Evolutionary conservation across 2,888 invertebrate species (phyloP).

Genomic region (Catocala sponsa): DNA sequence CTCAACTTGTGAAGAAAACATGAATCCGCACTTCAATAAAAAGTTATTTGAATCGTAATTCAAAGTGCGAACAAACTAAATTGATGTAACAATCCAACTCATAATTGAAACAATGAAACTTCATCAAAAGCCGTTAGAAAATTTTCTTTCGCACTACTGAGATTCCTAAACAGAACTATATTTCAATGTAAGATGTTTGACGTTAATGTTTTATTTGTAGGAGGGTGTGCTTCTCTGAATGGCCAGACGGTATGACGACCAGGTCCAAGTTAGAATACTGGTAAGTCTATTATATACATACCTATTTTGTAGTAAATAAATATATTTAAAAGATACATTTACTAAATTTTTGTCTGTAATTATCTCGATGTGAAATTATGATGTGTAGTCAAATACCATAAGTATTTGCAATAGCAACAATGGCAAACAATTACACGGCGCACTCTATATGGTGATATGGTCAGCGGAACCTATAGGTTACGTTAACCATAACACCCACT

Average conservation of each 20-base stretch:
- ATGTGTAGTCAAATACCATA: too few species aligned
- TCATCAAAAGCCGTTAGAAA: constrained; percentile 22
- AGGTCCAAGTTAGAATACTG: constrained; percentile 91
- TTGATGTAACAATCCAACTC: constrained; percentile 16
- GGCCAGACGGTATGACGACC: constrained; percentile 94
- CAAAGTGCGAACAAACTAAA: constrained; percentile 1
- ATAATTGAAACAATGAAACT: constrained; percentile 12
- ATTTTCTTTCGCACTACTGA: too few species aligned
- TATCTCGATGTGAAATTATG: too few species aligned
- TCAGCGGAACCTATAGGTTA: too few species aligned
- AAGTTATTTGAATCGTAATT: constrained; percentile 1
- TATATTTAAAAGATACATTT: too few species aligned
- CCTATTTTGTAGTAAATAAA: background rate
- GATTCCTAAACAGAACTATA: too few species aligned
- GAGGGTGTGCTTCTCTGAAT: constrained; percentile 94
- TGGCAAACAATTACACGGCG: too few species aligned
- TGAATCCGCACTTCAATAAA: background rate
- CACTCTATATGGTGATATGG: too few species aligned
- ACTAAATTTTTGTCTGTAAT: too few species aligned
- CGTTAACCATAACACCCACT: too few species aligned
- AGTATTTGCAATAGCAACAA: too few species aligned
- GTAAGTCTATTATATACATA: constrained; percentile 86
- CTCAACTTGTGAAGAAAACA: too few species aligned
- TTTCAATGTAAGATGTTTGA: background rate
- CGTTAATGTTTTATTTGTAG: constrained; percentile 67